Conservation (phyloP, 1,140 invertebrate species). For the Dufourea novaeangliae region DNA sequence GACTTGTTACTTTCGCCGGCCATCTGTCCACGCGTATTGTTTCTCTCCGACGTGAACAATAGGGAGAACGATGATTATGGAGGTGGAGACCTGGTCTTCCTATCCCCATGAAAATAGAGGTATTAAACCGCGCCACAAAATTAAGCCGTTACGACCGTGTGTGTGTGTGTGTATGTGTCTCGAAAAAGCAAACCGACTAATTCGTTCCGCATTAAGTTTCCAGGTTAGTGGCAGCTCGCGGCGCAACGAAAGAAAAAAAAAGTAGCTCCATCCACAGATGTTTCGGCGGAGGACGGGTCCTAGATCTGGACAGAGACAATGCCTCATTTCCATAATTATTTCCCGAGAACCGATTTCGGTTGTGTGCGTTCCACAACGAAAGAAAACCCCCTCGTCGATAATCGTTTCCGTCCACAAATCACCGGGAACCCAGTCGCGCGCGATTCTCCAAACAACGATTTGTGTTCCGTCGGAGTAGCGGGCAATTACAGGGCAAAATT, state of each 20-base stretch:
- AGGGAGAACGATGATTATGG: not conserved
- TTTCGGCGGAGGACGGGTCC: not conserved
- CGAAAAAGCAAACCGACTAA: too few species aligned
- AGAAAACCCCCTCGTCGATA: not conserved
- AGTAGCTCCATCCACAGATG: not conserved
- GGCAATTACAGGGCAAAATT: constrained; percentile 35
- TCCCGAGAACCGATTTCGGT: constrained; percentile 1
- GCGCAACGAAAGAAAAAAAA: too few species aligned
- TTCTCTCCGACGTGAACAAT: constrained; percentile 3
- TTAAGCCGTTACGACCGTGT: not conserved
- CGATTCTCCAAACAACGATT: constrained; percentile 8
- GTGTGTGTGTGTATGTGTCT: too few species aligned
- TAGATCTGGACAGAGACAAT: not conserved
- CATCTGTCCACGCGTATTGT: constrained; percentile 37
- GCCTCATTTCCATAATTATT: constrained; percentile 35
- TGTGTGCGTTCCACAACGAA: too few species aligned
- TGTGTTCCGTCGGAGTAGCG: not conserved
- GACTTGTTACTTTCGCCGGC: constrained; percentile 34
- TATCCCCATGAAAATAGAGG: not conserved
- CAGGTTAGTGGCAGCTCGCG: too few species aligned
- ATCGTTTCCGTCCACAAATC: constrained; percentile 2
- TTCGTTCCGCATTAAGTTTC: too few species aligned
- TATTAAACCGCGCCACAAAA: not conserved
- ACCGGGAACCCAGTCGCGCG: not conserved
- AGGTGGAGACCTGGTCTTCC: not conserved